A percentile compares a stretch with the other conserved stretches of the same genome.
These are phyloP conservation scores for Aphis gossypii DNA, from an alignment of 1,140 invertebrate genomes.

Conservation along the genomic window DNA sequence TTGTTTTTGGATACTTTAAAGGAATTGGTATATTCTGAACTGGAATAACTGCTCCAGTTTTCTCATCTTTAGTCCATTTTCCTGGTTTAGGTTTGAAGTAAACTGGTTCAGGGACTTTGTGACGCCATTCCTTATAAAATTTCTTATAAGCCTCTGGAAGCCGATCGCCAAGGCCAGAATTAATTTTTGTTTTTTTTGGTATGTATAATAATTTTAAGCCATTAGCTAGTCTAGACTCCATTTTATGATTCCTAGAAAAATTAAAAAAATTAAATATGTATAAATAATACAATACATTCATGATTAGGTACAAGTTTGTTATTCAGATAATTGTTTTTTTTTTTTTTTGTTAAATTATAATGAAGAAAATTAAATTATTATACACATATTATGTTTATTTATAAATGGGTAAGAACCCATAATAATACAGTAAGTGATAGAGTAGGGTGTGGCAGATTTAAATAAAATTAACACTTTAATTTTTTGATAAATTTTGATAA, in stretches of 20 bases:
- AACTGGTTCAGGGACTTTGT: constrained; percentile 76
- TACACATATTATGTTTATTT: too few relatives aligned
- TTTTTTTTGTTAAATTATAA: background rate
- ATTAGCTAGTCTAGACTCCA: constrained; percentile 46
- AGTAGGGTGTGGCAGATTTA: too few relatives aligned
- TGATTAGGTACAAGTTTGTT: background rate
- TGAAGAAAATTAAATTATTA: too few relatives aligned
- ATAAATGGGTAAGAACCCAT: too few relatives aligned
- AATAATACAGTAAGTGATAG: too few relatives aligned
- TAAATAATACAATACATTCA: background rate
- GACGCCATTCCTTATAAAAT: constrained; percentile 86
- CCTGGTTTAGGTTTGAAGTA: constrained; percentile 82
- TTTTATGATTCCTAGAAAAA: background rate
- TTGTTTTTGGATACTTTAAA: constrained; percentile 79
- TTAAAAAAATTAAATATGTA: background rate
- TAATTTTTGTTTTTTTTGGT: constrained; percentile 55
- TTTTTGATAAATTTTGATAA: too few relatives aligned
- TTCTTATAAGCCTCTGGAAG: constrained; percentile 87
- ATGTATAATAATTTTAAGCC: constrained; percentile 51
- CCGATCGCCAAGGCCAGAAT: constrained; percentile 59
- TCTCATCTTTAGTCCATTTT: constrained; percentile 76
- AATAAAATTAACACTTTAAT: too few relatives aligned
- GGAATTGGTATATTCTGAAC: constrained; percentile 83
- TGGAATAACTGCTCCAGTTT: constrained; percentile 74
- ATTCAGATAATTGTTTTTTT: background rate